Percentiles rank a stretch among this genome's conserved stretches.
phyloP scores from a whole-genome alignment of 2,113 vertebrate species.

The Alaudala cheleensis region DNA sequence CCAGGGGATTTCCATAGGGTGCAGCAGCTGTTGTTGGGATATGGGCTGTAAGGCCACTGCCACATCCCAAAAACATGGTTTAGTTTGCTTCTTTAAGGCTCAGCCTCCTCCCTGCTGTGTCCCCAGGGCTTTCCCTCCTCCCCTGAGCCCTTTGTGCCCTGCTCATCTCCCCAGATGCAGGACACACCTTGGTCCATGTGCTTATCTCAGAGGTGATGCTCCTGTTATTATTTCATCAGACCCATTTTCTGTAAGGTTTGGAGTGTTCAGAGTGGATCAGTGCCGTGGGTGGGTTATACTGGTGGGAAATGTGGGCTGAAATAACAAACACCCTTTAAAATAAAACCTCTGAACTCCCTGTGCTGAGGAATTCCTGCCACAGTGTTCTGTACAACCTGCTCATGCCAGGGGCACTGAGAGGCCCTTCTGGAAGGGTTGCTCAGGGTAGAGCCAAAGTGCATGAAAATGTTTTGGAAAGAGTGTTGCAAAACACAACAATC shows the following conservation, averaged over 20 bases:
- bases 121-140: not conserved
- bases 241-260: rapidly evolving
- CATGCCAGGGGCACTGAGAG: not conserved
- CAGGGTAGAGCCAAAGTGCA: not conserved
- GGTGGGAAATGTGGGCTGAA: not conserved
- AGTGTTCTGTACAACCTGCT: rapidly evolving
- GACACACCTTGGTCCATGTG: not conserved
- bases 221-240: not conserved
- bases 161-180: not conserved
- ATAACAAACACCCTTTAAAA: not conserved
- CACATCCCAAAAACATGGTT: rapidly evolving
- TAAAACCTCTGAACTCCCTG: rapidly evolving
- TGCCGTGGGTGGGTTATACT: not conserved
- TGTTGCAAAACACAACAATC: not conserved
- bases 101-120: not conserved
- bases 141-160: not conserved
- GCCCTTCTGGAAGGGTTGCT: not conserved
- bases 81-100: not conserved
- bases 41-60: not conserved
- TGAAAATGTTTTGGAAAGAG: not conserved
- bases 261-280: rapidly evolving
- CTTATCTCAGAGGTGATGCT: not conserved
- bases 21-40: not conserved
- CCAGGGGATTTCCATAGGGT: rapidly evolving
- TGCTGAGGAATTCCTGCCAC: not conserved